Evolutionary conservation across 1,140 invertebrate species (phyloP), one percentile per base, ranked within the genome.

Genomic region (Ladona fulva): DNA sequence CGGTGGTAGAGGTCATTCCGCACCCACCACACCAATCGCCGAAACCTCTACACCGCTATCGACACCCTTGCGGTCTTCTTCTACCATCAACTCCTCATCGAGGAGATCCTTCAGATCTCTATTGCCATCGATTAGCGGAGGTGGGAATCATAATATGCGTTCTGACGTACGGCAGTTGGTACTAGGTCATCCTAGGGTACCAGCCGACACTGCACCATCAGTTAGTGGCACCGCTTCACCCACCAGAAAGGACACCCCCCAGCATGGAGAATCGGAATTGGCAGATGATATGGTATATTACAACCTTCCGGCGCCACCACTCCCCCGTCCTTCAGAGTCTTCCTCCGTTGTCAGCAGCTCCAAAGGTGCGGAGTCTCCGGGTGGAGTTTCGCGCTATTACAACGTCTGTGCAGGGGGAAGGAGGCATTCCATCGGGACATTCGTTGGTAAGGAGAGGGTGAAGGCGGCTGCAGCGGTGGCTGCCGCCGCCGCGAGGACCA

Each of bases 341-440:
- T 16, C 16, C 5, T 19, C 1, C 16, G 52, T 16, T 5, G 52
- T 5, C n/a, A 22, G n/a, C 16, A 22, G 16, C 14, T 66, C 12
- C 52, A 16, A 22, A 12, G 52, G 52, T 3, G 52, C 14, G 1
- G 52, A 66, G n/a, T 37, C 29, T 37, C 8, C 29, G 3, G 29
- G 29, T 37, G 52, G 52, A 22, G 52, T 19, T 66, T 16, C 52
- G 16, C 52, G 52, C 5, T 66, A 66, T 66, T 66, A 66, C 12
- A 66, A 66, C 52, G 14, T 66, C 1, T 66, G 52, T 22, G 77
- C 79, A 7, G 80, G 83, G 24, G 82, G 83, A 76, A 84, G 89
- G 76, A 83, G 88, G 79, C 89, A 89, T 80, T 89, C 88, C 6
- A 88, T 89, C 66, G 86, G 89, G 22, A 87, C 87, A 1, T 88